Conservation (phyloP, 2,113 vertebrate genomes). For the Alaudala cheleensis region DNA sequence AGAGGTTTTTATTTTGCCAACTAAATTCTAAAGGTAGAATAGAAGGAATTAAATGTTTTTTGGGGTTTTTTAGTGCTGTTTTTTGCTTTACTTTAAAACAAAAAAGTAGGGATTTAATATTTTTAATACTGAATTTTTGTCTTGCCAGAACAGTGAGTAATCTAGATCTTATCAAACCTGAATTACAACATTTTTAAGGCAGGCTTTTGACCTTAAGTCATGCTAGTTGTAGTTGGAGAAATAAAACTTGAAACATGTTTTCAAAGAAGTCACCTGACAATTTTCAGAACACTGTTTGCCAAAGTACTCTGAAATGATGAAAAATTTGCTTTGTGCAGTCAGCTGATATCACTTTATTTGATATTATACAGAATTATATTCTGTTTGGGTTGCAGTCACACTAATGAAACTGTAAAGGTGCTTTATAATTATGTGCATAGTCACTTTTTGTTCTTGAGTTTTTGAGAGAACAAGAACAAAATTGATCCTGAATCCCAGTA, state of each 20-base stretch:
- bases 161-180: background rate
- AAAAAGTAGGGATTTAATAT: background rate
- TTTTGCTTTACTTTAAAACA: background rate
- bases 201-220: background rate
- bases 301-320: background rate
- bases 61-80: background rate
- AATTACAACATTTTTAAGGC: slow-evolving; percentile 17
- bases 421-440: background rate
- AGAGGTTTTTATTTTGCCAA: background rate
- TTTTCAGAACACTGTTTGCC: background rate
- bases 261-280: background rate
- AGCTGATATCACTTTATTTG: background rate
- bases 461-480: background rate
- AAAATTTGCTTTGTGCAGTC: background rate
- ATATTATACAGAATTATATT: background rate
- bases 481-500: background rate
- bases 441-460: background rate
- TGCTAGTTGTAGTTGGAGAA: background rate
- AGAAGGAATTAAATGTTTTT: background rate
- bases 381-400: background rate
- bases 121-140: background rate
- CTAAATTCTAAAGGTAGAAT: background rate
- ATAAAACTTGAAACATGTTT: background rate
- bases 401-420: background rate
- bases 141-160: background rate